Conservation (phyloP, 2,797 vertebrate species). For the Mormyrops attenuatus region DNA sequence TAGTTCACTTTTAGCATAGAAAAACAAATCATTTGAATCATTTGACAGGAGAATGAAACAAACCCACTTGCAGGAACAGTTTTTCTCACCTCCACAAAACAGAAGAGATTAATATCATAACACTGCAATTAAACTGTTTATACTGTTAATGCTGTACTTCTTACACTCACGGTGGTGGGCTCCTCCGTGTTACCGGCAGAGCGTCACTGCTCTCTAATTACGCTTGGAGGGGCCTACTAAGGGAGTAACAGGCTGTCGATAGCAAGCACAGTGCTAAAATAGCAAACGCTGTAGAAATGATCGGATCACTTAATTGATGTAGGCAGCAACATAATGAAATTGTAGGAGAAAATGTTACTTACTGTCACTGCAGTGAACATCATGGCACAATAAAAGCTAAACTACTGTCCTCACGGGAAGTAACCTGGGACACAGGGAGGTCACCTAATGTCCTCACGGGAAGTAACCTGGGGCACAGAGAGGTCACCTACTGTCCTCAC, state of each 20-base stretch:
- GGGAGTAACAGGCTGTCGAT: background rate
- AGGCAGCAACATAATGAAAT: background rate
- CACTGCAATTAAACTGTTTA: slow-evolving; percentile 6
- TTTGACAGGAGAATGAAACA: slow-evolving; percentile 17
- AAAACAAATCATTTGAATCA: background rate
- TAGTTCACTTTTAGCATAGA: background rate
- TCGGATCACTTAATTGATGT: background rate
- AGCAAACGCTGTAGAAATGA: background rate
- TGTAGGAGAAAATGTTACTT: background rate
- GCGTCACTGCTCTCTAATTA: background rate
- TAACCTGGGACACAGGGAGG: background rate
- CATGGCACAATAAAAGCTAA: background rate
- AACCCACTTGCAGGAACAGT: background rate
- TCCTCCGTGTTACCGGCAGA: background rate
- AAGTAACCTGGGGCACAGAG: background rate
- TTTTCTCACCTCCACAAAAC: background rate
- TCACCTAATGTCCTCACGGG: background rate
- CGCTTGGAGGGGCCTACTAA: background rate
- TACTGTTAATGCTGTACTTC: background rate
- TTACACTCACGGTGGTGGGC: background rate
- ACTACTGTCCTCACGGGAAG: background rate
- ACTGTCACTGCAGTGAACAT: background rate
- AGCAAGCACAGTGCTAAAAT: background rate
- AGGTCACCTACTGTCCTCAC: background rate
- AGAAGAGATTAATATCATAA: background rate